Evolutionary conservation across 2,888 invertebrate genomes (phyloP), one percentile per base, ranked within the genome.

Genomic region (Eledona agricola): DNA sequence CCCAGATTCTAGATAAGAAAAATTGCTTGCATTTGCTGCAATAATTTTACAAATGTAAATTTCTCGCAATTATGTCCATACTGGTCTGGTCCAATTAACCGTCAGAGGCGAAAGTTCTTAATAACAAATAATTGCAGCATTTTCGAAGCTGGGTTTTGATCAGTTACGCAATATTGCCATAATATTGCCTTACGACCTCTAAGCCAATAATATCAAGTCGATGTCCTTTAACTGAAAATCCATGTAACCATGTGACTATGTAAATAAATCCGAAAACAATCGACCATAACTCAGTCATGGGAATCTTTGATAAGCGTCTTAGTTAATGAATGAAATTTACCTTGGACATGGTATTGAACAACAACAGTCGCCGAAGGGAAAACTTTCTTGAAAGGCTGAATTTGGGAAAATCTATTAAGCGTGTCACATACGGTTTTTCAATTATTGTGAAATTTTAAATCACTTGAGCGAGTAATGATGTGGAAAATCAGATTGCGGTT

Each of bases 141-240:
- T 42, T 31, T 42, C 20, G 13, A 34, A 15, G 16, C 11, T 38
- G n/a, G n/a, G n/a, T n/a, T n/a, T n/a, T n/a, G n/a, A n/a, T n/a
- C n/a, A n/a, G n/a, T n/a, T n/a, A n/a, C n/a, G n/a, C n/a, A n/a
- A n/a, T n/a, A n/a, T n/a, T n/a, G n/a, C n/a, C n/a, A n/a, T n/a
- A n/a, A n/a, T n/a, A n/a, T n/a, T n/a, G n/a, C n/a, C n/a, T n/a
- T 12, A 25, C 16, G 4, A 25, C 20, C 25, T 17, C 20, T 25
- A 13, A 20, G 28, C 16, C n/a, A n/a, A n/a, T 15, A 6, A 13
- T 32, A 12, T 37, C 19, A 12, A 22, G 26, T 37, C 20, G 19
- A 29, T 42, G 42, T 42, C 42, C 42, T 42, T 20, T 42, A 42
- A 42, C 22, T 31, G 31, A 31, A 31, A 40, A 40, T 16, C 17